These are phyloP conservation scores for Drosophila ercepeae DNA, from an alignment of 1,140 invertebrate genomes.

Conservation along the genomic window DNA sequence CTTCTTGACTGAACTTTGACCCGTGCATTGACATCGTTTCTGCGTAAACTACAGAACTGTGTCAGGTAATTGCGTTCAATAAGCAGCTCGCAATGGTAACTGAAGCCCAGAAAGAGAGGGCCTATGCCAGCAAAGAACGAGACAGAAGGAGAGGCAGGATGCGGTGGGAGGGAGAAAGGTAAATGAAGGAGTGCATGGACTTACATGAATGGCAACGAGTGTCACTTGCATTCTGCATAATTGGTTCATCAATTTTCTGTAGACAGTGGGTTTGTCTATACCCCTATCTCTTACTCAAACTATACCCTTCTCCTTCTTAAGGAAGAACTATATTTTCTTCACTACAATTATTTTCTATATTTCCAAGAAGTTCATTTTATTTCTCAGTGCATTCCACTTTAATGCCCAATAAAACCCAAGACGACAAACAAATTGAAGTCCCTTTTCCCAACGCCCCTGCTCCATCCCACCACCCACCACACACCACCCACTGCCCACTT, in stretches of 20 bases:
- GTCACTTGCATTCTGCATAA: constrained; percentile 71
- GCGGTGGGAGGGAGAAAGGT: neutral
- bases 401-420: neutral
- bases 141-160: too few species aligned
- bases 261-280: constrained; percentile 6
- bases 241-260: constrained; percentile 60
- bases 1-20: constrained; percentile 62
- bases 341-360: neutral
- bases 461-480: neutral
- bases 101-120: constrained; percentile 10
- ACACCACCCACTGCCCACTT: neutral
- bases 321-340: neutral
- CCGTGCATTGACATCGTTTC: constrained; percentile 73
- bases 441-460: neutral
- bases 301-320: neutral
- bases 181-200: neutral
- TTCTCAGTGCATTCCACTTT: neutral
- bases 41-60: constrained; percentile 60
- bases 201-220: constrained; percentile 38
- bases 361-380: neutral
- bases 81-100: constrained; percentile 65
- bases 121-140: neutral
- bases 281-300: constrained; percentile 23
- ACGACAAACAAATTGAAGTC: neutral
- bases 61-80: constrained; percentile 80